phyloP scores from a whole-genome alignment of 2,797 vertebrate species.

The Xenentodon cancila region DNA sequence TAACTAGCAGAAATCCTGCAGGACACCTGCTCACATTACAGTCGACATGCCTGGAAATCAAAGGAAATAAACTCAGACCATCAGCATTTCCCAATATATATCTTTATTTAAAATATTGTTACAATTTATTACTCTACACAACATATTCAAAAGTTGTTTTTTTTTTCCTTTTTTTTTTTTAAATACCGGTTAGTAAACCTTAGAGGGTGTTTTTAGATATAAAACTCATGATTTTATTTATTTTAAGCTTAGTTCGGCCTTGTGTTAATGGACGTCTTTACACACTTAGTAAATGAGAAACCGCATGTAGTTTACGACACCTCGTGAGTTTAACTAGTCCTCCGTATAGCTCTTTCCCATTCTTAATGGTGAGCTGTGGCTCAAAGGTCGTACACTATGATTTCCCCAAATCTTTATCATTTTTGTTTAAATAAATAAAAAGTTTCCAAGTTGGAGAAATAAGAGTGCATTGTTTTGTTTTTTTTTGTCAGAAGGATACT shows the following conservation, averaged over 20 bases:
- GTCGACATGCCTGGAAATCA: background rate
- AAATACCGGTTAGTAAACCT: conserved; percentile 81
- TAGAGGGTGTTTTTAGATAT: conserved; percentile 78
- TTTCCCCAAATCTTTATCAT: conserved; percentile 54
- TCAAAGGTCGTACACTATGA: conserved; percentile 41
- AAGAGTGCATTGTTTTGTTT: conserved; percentile 65
- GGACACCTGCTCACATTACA: conserved; percentile 16
- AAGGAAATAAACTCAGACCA: conserved; percentile 35
- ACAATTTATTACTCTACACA: conserved; percentile 97
- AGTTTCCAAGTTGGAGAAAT: conserved; percentile 66
- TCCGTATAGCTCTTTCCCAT: conserved; percentile 14
- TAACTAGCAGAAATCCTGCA: too few species aligned
- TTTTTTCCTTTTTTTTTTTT: conserved; percentile 58
- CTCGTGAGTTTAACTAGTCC: conserved; percentile 38
- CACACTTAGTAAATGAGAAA: conserved; percentile 66
- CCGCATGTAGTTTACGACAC: conserved; percentile 44
- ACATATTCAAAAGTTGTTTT: conserved; percentile 83
- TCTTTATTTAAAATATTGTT: conserved; percentile 99
- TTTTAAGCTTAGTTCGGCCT: conserved; percentile 47
- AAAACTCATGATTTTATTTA: conserved; percentile 69
- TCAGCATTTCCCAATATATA: conserved; percentile 87
- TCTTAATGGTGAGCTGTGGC: conserved; percentile 32
- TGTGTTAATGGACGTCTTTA: conserved; percentile 68
- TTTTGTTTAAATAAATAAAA: conserved; percentile 81
- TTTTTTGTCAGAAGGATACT: conserved; percentile 66